Evolutionary conservation across 2,113 vertebrate genomes (phyloP).

Genomic region (Mohoua ochrocephala): DNA sequence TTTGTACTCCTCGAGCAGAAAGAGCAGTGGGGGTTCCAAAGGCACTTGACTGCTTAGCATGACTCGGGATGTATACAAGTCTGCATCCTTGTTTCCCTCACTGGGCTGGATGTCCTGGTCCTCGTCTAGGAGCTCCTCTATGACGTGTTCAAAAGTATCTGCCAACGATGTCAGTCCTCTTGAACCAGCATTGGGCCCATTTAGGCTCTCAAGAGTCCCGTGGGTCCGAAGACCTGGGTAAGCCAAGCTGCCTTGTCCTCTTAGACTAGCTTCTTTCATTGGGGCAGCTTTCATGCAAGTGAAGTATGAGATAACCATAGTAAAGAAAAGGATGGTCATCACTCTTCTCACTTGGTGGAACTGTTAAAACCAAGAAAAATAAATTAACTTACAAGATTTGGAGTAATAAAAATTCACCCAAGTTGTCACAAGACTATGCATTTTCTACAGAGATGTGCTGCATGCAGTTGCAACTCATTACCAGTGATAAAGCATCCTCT

Average conservation of each 20-base stretch:
- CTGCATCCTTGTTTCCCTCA: conserved; percentile 88
- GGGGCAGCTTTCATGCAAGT: conserved; percentile 99
- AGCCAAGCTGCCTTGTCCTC: conserved; percentile 93
- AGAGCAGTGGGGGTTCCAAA: conserved; percentile 99
- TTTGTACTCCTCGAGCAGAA: conserved; percentile 99
- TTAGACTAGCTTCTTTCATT: conserved; percentile 91
- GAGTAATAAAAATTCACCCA: not conserved
- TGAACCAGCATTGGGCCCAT: conserved; percentile 76
- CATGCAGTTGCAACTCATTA: not conserved
- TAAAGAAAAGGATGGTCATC: conserved; percentile 99
- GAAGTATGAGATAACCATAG: conserved; percentile 99
- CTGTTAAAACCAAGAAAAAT: conserved; percentile 72
- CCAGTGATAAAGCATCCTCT: not conserved
- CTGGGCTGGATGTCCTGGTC: conserved; percentile 76
- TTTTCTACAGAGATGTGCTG: not conserved
- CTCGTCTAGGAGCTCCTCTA: conserved; percentile 95
- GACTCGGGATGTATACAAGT: conserved; percentile 94
- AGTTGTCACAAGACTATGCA: not conserved
- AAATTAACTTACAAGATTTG: not conserved
- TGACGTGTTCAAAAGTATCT: conserved; percentile 96
- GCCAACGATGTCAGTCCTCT: conserved; percentile 86
- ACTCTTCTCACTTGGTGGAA: conserved; percentile 99
- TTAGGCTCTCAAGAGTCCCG: conserved; percentile 88
- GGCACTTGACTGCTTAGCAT: conserved; percentile 99
- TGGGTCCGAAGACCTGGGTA: conserved; percentile 91